Conservation (phyloP, 2,113 vertebrate species). For the Emydocephalus ijimae region DNA sequence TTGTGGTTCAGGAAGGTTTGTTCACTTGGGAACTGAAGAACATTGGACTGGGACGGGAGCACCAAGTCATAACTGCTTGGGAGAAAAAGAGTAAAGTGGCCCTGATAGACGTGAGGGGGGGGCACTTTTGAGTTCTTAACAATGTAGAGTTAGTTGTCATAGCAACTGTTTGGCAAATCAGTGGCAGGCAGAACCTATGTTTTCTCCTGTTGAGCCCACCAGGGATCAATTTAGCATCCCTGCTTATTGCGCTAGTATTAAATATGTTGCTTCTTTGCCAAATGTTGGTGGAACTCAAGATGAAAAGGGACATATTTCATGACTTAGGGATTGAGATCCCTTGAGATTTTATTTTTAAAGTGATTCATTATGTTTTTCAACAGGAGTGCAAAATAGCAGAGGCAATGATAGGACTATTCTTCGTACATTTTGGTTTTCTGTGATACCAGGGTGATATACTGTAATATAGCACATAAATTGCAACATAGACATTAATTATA, state of each 20-base stretch:
- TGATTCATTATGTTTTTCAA: background rate
- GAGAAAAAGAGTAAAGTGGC: constrained; percentile 1
- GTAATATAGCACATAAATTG: background rate
- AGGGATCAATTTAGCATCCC: constrained; percentile 12
- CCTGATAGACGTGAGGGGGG: background rate
- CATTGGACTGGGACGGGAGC: background rate
- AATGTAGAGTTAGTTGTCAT: constrained; percentile 13
- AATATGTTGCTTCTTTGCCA: background rate
- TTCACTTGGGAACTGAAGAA: background rate
- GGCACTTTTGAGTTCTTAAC: background rate
- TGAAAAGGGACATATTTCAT: background rate
- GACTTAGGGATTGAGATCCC: background rate
- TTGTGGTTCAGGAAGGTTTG: background rate
- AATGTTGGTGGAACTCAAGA: background rate
- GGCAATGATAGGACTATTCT: background rate
- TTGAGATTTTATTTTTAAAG: background rate
- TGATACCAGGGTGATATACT: background rate
- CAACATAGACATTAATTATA: background rate
- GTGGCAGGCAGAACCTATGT: background rate
- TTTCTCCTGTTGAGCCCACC: constrained; percentile 12
- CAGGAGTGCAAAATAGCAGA: background rate
- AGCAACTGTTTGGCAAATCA: constrained; percentile 13
- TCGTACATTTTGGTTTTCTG: background rate
- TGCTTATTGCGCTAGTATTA: background rate
- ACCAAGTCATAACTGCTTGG: background rate